Evolutionary conservation across 1,140 invertebrate genomes (phyloP).

Genomic region (Atta cephalotes): DNA sequence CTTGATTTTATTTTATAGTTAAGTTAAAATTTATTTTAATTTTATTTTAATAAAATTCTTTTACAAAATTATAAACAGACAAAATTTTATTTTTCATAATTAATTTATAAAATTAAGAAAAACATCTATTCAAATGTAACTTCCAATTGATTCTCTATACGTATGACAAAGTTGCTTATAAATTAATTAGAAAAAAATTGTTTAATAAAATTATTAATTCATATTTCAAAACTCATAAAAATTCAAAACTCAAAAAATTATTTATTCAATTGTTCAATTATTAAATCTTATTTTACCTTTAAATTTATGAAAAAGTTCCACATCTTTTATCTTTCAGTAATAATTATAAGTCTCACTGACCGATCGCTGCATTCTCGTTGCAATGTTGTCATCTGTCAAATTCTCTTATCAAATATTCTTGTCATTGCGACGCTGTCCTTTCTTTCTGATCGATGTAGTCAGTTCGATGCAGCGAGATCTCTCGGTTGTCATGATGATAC

Average conservation of each 20-base stretch:
- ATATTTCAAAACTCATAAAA: neutral
- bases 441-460: neutral
- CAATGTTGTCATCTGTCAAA: neutral
- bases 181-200: neutral
- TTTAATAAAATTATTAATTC: neutral
- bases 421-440: neutral
- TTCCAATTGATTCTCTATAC: neutral
- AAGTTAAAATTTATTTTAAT: neutral
- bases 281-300: neutral
- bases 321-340: no score
- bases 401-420: neutral
- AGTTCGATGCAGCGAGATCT: no score
- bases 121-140: constrained; percentile 9
- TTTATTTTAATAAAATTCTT: neutral
- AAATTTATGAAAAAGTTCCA: neutral
- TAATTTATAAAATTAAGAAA: neutral
- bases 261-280: no score
- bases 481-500: no score
- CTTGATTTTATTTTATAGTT: neutral
- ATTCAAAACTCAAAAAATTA: no score
- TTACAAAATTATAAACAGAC: neutral
- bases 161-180: neutral
- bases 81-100: neutral
- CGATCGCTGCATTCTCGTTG: neutral
- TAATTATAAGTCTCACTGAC: neutral